Conservation (phyloP, 92 coral and sea anemone species). For the Zoanthus sociatus region DNA sequence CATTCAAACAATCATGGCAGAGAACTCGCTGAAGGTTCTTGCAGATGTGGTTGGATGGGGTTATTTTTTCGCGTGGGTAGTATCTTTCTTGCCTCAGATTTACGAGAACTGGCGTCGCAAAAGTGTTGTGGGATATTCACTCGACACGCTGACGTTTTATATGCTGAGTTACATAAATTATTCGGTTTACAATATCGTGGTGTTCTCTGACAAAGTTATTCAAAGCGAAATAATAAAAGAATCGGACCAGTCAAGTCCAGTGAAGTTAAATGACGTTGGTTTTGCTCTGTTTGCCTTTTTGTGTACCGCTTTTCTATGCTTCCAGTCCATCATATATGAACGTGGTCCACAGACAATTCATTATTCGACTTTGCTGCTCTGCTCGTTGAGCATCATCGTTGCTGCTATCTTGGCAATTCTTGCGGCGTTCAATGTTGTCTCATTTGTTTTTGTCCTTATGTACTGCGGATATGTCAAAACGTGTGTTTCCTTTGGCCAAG, state of each 20-base stretch:
- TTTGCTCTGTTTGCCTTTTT: conserved; percentile 73
- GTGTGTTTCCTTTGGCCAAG: conserved; percentile 81
- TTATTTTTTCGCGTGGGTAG: conserved; percentile 81
- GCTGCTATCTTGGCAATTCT: conserved; percentile 51
- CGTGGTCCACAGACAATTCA: conserved; percentile 80
- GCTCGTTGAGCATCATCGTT: conserved; percentile 52
- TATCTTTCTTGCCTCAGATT: conserved; percentile 81
- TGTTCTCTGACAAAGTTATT: conserved; percentile 67
- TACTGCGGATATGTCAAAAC: conserved; percentile 66
- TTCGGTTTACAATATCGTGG: conserved; percentile 74
- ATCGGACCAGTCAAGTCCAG: conserved; percentile 74
- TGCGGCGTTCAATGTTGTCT: conserved; percentile 53
- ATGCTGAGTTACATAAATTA: conserved; percentile 77
- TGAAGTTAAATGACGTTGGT: conserved; percentile 76
- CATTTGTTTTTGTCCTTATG: conserved; percentile 75
- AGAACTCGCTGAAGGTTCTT: conserved; percentile 40
- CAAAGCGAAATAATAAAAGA: conserved; percentile 51
- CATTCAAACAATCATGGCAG: conserved; percentile 53
- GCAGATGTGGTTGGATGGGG: conserved; percentile 92
- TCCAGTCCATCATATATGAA: conserved; percentile 76
- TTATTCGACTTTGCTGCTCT: conserved; percentile 54
- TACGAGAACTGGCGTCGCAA: conserved; percentile 89
- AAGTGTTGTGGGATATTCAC: conserved; percentile 81
- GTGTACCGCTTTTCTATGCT: conserved; percentile 61
- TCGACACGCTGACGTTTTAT: conserved; percentile 83